Conservation (phyloP, 1,140 invertebrate species). For the Leguminivora glycinivorella region DNA sequence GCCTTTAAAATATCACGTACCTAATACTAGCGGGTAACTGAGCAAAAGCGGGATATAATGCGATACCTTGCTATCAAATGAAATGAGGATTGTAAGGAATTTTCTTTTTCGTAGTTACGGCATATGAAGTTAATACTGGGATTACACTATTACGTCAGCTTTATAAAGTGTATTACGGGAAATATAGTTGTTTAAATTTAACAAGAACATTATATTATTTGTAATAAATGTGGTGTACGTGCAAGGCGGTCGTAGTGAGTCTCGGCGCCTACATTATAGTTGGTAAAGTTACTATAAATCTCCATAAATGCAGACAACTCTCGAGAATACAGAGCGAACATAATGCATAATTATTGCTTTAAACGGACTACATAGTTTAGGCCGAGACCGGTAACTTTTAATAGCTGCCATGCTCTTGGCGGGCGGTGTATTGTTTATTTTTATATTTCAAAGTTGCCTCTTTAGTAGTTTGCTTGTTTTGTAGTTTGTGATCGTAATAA, state of each 20-base stretch:
- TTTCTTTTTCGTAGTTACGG: no score
- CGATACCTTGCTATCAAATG: background rate
- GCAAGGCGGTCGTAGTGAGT: slow-evolving; percentile 32
- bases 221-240: slow-evolving; percentile 33
- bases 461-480: slow-evolving; percentile 2
- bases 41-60: background rate
- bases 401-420: slow-evolving; percentile 19
- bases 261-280: slow-evolving; percentile 34
- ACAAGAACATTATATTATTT: slow-evolving; percentile 37
- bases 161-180: background rate
- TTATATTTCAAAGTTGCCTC: slow-evolving; percentile 9
- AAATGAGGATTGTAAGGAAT: no score
- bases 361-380: slow-evolving; percentile 34
- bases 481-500: slow-evolving; percentile 12
- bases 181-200: slow-evolving; percentile 30
- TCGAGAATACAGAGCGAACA: slow-evolving; percentile 33
- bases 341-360: slow-evolving; percentile 37
- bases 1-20: slow-evolving; percentile 6
- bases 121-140: background rate
- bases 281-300: slow-evolving; percentile 37
- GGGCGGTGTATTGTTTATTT: slow-evolving; percentile 14
- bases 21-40: background rate
- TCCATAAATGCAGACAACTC: slow-evolving; percentile 37
- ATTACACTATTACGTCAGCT: slow-evolving; percentile 8
- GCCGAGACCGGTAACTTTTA: slow-evolving; percentile 31